Percentiles rank a stretch among this genome's conserved stretches.
Evolutionary conservation across 2,113 vertebrate genomes (phyloP).

Genomic region (Columbina picui): DNA sequence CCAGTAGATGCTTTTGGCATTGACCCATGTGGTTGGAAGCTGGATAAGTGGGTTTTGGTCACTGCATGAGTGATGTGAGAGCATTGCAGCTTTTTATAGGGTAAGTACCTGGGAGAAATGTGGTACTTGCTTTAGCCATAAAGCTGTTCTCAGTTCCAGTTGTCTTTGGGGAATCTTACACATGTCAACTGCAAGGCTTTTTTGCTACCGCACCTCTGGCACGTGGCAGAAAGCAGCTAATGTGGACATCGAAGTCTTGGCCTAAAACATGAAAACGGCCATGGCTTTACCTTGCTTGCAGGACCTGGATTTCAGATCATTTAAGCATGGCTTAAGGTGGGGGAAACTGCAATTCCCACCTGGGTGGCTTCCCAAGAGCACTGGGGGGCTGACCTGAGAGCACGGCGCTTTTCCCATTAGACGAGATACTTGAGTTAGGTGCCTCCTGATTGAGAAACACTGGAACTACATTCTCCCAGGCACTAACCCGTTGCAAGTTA

Average conservation of each 20-base stretch:
- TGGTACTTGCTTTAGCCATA: background rate
- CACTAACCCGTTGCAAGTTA: background rate
- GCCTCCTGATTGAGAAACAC: background rate
- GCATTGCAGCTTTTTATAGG: background rate
- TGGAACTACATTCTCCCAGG: background rate
- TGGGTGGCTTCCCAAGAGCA: background rate
- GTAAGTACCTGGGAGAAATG: too few relatives aligned
- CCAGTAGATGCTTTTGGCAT: background rate
- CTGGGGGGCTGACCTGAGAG: background rate
- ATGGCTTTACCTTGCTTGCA: background rate
- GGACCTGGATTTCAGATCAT: background rate
- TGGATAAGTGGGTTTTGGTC: background rate
- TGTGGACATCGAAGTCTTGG: background rate
- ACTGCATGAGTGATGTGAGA: background rate
- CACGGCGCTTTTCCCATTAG: background rate
- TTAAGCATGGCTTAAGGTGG: background rate
- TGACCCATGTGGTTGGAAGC: background rate
- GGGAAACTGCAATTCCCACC: background rate
- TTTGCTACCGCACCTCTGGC: background rate
- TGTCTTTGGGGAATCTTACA: background rate
- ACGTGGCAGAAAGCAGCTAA: background rate
- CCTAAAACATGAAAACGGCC: background rate
- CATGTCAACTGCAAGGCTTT: background rate
- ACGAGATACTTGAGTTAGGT: background rate
- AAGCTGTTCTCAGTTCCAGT: background rate